Percentiles rank a stretch among this genome's conserved stretches.
These are phyloP conservation scores for Euzetes globulus DNA, from an alignment of 2,888 invertebrate species.

Conservation along the genomic window DNA sequence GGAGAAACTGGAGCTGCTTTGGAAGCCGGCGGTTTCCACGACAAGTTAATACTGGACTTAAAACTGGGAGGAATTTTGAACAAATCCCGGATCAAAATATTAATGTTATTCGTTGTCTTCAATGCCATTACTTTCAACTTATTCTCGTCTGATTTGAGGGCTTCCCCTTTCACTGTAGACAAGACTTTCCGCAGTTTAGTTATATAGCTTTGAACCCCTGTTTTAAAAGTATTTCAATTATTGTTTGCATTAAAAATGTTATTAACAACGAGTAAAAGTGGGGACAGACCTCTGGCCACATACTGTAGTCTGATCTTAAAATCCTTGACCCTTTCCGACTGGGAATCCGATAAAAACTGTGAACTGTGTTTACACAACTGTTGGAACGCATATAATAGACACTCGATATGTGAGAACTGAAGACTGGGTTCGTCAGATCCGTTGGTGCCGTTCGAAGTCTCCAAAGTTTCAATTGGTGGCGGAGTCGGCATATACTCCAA, in stretches of 20 bases:
- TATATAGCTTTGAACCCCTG: constrained; percentile 67
- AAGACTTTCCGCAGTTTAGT: constrained; percentile 60
- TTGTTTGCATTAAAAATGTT: background rate
- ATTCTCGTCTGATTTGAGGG: constrained; percentile 68
- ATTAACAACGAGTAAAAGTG: background rate
- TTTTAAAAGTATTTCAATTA: background rate
- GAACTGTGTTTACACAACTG: constrained; percentile 70
- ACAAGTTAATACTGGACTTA: constrained; percentile 54
- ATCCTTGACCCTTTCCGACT: constrained; percentile 69
- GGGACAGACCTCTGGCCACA: constrained; percentile 64
- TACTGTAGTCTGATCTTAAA: constrained; percentile 79
- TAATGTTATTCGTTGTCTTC: constrained; percentile 85
- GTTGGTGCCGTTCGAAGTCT: constrained; percentile 48
- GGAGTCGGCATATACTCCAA: constrained; percentile 82
- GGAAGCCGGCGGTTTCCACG: constrained; percentile 39
- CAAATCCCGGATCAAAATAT: constrained; percentile 80
- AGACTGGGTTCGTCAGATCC: constrained; percentile 63
- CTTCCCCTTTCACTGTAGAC: constrained; percentile 60
- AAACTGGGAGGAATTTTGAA: constrained; percentile 90
- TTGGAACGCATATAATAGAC: constrained; percentile 67
- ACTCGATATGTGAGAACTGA: constrained; percentile 88
- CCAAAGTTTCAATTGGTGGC: constrained; percentile 54
- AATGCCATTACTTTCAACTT: constrained; percentile 59
- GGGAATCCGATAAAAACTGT: constrained; percentile 61
- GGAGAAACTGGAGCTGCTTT: background rate